These are phyloP conservation scores for Manduca sexta DNA, from an alignment of 1,140 invertebrate species.

Conservation along the genomic window DNA sequence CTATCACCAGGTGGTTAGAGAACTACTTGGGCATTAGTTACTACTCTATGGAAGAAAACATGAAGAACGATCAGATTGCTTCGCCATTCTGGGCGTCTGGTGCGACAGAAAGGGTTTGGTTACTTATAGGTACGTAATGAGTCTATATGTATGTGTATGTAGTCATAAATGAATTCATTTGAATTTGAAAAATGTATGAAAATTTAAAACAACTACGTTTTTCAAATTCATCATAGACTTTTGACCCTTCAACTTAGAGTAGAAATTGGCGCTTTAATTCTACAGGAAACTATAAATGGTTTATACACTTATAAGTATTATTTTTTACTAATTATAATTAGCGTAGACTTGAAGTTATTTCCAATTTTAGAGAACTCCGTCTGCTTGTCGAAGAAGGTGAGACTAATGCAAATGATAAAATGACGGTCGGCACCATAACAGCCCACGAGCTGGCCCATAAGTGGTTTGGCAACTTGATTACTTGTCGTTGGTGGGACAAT, in stretches of 20 bases:
- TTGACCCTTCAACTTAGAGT: too few relatives aligned
- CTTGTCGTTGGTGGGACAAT: constrained; percentile 73
- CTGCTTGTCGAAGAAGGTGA: constrained; percentile 49
- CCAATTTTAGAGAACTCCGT: constrained; percentile 48
- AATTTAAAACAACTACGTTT: too few relatives aligned
- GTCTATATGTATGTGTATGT: too few relatives aligned
- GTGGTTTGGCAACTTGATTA: constrained; percentile 75
- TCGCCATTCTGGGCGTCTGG: constrained; percentile 81
- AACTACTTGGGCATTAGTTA: constrained; percentile 58
- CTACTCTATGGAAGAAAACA: constrained; percentile 55
- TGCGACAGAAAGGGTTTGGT: constrained; percentile 84
- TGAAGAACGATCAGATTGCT: constrained; percentile 78
- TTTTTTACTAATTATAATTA: too few relatives aligned
- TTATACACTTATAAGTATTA: too few relatives aligned
- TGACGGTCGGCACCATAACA: constrained; percentile 71
- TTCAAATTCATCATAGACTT: too few relatives aligned
- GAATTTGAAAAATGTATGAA: too few relatives aligned
- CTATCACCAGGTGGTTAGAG: constrained; percentile 52
- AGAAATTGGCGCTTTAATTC: too few relatives aligned
- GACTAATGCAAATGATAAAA: constrained; percentile 50
- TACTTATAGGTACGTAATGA: constrained; percentile 67
- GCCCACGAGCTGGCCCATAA: constrained; percentile 73
- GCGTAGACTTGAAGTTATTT: too few relatives aligned
- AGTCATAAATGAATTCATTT: too few relatives aligned
- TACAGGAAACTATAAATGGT: too few relatives aligned